Percentiles rank a stretch among this genome's conserved stretches.
phyloP scores from a whole-genome alignment of 2,113 vertebrate species.

The zebrafish (Danio rerio) region GRCz12tu NC_133194.1:17024501-17025000 shows the following conservation, averaged over 20 bases:
- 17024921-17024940: slow-evolving; percentile 58
- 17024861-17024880: slow-evolving; percentile 7
- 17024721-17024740: neutral
- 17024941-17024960: slow-evolving; percentile 76
- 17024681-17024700: neutral
- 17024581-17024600: slow-evolving; percentile 2
- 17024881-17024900: slow-evolving; percentile 31
- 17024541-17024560: neutral
- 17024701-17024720: neutral
- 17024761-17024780: neutral
- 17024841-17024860: neutral
- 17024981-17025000: slow-evolving; percentile 42
- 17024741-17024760: neutral
- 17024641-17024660: neutral
- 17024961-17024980: slow-evolving; percentile 58
- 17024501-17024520: neutral
- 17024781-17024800: neutral
- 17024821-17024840: neutral
- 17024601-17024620: neutral
- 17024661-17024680: neutral
- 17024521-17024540: neutral
- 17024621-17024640: neutral
- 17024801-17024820: neutral
- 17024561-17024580: neutral
- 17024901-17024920: slow-evolving; percentile 46